phyloP scores from a whole-genome alignment of 92 coral and sea anemone species.

The Palythoa grandiflora region DNA sequence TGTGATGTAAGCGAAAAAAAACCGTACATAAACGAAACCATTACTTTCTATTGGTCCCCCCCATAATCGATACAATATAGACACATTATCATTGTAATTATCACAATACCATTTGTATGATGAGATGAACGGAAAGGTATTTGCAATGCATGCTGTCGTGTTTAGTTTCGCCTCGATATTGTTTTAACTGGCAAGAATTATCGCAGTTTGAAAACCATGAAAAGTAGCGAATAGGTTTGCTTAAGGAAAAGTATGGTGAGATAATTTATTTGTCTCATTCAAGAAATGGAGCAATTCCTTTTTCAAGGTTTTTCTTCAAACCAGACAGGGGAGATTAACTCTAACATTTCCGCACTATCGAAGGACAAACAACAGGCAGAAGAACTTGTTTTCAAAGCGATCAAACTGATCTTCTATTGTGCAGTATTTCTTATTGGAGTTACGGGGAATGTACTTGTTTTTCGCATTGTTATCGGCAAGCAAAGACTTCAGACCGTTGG shows the following conservation, averaged over 20 bases:
- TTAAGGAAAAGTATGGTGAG: not conserved
- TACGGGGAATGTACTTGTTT: constrained; percentile 78
- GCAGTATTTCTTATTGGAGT: constrained; percentile 83
- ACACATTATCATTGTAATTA: too few species aligned
- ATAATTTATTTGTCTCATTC: not conserved
- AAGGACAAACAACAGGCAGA: constrained; percentile 37
- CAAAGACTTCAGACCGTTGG: constrained; percentile 84
- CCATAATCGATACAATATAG: too few species aligned
- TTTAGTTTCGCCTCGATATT: not conserved
- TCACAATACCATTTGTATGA: too few species aligned
- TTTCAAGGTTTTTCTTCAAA: not conserved
- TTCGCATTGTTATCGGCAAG: constrained; percentile 78
- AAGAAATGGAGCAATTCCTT: not conserved
- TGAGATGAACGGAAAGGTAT: too few species aligned
- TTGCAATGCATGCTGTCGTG: too few species aligned
- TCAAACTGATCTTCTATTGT: constrained; percentile 77
- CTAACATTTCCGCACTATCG: not conserved
- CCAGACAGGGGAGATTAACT: not conserved
- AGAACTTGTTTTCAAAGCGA: constrained; percentile 73
- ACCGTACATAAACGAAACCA: too few species aligned
- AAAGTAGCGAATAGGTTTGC: not conserved
- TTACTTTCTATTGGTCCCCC: too few species aligned
- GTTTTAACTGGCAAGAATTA: too few species aligned
- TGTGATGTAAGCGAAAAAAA: too few species aligned
- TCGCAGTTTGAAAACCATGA: too few species aligned